Conservation (phyloP, 2,113 vertebrate genomes). For the Lanius collurio region DNA sequence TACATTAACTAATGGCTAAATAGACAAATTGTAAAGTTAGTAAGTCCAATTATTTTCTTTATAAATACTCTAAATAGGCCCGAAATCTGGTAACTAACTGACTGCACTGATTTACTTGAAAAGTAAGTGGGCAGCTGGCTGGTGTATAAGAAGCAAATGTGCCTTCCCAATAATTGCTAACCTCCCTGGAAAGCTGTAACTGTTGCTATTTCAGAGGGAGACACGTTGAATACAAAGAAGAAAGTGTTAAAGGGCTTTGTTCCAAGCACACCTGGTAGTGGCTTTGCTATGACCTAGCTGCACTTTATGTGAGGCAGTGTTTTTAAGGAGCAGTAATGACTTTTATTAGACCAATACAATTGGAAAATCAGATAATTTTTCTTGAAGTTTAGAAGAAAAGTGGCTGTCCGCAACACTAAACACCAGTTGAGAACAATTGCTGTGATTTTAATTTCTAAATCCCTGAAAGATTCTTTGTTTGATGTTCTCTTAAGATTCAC, state of each 20-base stretch:
- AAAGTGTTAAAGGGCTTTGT: neutral
- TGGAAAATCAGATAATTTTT: neutral
- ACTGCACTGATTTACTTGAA: slow-evolving; percentile 24
- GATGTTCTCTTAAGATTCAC: neutral
- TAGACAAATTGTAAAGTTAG: neutral
- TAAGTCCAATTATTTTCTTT: neutral
- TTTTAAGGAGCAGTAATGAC: neutral
- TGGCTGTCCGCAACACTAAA: neutral
- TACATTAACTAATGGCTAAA: neutral
- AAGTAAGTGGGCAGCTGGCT: slow-evolving; percentile 46
- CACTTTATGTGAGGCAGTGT: neutral
- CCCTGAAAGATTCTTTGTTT: neutral
- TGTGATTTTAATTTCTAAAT: neutral
- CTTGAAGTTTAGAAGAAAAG: neutral
- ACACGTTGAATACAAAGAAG: neutral
- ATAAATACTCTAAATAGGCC: slow-evolving; percentile 19
- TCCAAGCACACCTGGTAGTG: neutral
- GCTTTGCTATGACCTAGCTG: neutral
- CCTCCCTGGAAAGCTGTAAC: slow-evolving; percentile 26
- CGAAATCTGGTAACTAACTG: slow-evolving; percentile 51
- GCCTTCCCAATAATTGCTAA: neutral
- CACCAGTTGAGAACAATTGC: neutral
- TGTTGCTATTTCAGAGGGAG: neutral
- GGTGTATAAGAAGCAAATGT: neutral
- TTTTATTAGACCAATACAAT: neutral